phyloP scores from a whole-genome alignment of 2,888 invertebrate species.

The Amblyjoppa proteus region DNA sequence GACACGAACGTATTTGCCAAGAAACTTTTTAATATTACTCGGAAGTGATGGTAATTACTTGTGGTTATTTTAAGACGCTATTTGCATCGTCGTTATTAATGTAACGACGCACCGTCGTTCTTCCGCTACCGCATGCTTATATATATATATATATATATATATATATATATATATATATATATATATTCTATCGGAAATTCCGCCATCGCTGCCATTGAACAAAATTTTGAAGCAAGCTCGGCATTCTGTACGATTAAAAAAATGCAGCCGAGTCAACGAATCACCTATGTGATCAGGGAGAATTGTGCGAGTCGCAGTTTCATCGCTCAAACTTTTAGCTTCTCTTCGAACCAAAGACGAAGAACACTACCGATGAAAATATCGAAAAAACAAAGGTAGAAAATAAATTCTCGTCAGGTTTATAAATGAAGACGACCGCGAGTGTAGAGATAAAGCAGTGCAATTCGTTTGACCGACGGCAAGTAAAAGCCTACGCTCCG shows the following conservation, averaged over 20 bases:
- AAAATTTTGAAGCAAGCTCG: conserved; percentile 26
- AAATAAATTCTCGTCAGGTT: neutral
- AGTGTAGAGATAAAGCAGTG: neutral
- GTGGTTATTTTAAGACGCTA: conserved; percentile 5
- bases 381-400: neutral
- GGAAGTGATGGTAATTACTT: conserved; percentile 34
- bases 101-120: neutral
- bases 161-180: neutral
- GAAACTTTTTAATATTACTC: conserved; percentile 28
- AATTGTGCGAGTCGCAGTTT: conserved; percentile 66
- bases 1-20: conserved; percentile 45
- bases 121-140: neutral
- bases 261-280: conserved; percentile 61
- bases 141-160: neutral
- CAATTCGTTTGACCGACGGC: neutral
- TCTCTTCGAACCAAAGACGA: neutral
- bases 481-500: neutral
- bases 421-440: neutral
- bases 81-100: neutral
- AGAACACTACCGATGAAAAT: neutral
- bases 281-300: conserved; percentile 72
- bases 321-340: neutral
- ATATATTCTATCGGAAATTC: neutral
- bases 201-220: neutral
- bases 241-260: conserved; percentile 73